Evolutionary conservation across 2,113 vertebrate species (phyloP), one percentile per base, ranked within the genome.

Genomic region (Catharus minimus): DNA sequence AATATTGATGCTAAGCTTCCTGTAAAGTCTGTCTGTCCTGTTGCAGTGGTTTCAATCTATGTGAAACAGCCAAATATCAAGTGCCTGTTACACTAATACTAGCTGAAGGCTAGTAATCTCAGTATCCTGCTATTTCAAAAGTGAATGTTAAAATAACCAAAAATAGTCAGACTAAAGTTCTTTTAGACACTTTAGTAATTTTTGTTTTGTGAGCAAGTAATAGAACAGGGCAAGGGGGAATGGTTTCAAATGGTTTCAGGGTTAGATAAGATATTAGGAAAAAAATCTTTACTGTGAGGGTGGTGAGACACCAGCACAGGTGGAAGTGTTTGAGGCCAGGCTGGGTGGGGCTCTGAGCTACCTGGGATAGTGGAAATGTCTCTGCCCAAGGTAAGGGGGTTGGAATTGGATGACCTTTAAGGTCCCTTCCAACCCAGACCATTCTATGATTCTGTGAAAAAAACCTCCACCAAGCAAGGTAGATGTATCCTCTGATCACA

Each of bases 361-460:
- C 32, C 49, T 38, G 44, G 9, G 1, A 0, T 3, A 24, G 30
- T 33, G 60, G 20, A 33, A 58, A 26, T 36, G 32, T 22, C 39
- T 2, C 22, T 46, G 27, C 5, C 10, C 44, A 50, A 1, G 50
- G 24, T 15, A 74, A 4, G 8, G 8, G 19, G 3, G 0, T 22
- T 22, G 36, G 36, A 43, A 43, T 19, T 9, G 17, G 17, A 5
- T 5, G 38, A 13, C 7, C 18, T 60, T 38, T 46, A 44, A 60
- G 23, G 53, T 18, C 7, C 24, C 38, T 76, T 67, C n/a, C 61
- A 50, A 50, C 5, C 13, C 36, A 20, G 5, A 14, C 21, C 32
- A 22, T 38, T 44, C 46, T 18, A 26, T 50, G 16, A 18, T 32
- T 52, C 24, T 15, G 27, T 22, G 15, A 19, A 24, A 22, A 39